Conservation (phyloP, 2,113 vertebrate species). For the Nothocercus julius region DNA sequence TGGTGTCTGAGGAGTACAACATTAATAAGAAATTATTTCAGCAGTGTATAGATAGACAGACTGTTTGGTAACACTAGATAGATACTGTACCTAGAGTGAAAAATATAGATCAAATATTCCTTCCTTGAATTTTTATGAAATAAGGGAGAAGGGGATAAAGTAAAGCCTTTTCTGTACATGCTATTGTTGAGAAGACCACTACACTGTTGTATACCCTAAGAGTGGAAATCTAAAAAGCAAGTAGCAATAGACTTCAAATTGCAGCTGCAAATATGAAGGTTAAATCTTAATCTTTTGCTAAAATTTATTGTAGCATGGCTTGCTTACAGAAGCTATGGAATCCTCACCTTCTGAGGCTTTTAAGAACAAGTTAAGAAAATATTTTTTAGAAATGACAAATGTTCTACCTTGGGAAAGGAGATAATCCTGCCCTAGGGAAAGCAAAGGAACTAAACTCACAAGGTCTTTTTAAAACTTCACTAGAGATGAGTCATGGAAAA, state of each 20-base stretch:
- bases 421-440: neutral
- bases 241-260: neutral
- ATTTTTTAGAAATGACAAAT: neutral
- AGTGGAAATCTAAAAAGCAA: neutral
- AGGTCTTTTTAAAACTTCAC: neutral
- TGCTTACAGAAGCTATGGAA: neutral
- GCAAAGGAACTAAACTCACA: neutral
- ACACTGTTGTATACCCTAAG: neutral
- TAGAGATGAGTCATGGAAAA: neutral
- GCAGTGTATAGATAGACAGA: neutral
- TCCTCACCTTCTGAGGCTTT: neutral
- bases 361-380: neutral
- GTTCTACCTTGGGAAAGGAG: neutral
- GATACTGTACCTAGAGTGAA: neutral
- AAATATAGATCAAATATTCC: neutral
- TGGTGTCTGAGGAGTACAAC: neutral
- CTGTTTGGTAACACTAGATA: neutral
- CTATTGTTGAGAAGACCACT: neutral
- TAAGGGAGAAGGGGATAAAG: fast-evolving
- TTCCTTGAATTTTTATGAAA: neutral
- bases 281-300: neutral
- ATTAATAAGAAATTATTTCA: conserved; percentile 12
- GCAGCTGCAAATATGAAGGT: neutral
- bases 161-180: neutral
- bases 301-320: neutral